Evolutionary conservation across 2,888 invertebrate genomes (phyloP).

Genomic region (Heliconius ethilla): DNA sequence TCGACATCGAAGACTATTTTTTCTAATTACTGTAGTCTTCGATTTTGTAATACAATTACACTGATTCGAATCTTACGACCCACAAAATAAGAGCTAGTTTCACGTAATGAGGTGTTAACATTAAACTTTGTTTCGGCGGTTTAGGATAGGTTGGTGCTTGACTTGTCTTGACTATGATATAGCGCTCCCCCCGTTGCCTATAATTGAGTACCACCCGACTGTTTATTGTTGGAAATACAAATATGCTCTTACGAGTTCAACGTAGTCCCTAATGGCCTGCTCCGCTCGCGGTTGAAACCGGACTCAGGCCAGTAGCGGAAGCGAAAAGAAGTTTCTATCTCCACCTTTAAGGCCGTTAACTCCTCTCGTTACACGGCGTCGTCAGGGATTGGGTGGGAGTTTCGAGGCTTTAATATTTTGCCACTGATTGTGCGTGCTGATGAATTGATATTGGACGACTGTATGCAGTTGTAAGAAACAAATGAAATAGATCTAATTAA

Average conservation of each 20-base stretch:
- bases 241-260: no score
- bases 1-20: constrained; percentile 6
- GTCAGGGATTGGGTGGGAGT: no score
- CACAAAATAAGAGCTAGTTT: neutral
- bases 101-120: neutral
- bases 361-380: no score
- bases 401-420: no score
- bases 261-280: no score
- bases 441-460: neutral
- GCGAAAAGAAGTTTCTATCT: neutral
- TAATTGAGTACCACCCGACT: no score
- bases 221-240: no score
- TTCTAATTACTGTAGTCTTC: constrained; percentile 20
- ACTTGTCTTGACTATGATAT: neutral
- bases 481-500: neutral
- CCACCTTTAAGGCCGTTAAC: neutral
- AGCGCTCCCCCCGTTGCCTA: no score
- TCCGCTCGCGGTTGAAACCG: no score
- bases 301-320: neutral
- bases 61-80: neutral
- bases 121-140: neutral
- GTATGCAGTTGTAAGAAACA: neutral
- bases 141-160: neutral
- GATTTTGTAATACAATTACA: neutral
- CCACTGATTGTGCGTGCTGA: neutral